Evolutionary conservation across 2,797 vertebrate genomes (phyloP).

Genomic region (Sphaeramia orbicularis): DNA sequence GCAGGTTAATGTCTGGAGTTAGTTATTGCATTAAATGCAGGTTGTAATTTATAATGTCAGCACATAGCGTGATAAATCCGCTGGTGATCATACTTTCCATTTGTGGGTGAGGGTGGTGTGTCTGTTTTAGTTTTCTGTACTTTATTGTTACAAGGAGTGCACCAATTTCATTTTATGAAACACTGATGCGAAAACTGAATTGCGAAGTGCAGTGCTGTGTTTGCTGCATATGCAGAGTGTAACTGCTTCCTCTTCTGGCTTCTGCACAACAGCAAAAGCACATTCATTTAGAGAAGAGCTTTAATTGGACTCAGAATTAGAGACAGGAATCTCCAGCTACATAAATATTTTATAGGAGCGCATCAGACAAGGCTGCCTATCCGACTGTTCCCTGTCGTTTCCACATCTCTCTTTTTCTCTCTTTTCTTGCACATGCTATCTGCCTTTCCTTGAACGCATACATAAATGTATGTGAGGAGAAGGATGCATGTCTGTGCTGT

Average conservation of each 20-base stretch:
- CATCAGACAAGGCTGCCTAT: slow-evolving; percentile 59
- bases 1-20: slow-evolving; percentile 71
- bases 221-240: slow-evolving; percentile 33
- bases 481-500: slow-evolving; percentile 9
- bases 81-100: slow-evolving; percentile 6
- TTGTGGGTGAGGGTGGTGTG: slow-evolving; percentile 19
- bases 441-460: slow-evolving; percentile 6
- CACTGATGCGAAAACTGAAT: slow-evolving; percentile 5
- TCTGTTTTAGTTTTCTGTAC: slow-evolving; percentile 5
- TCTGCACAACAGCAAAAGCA: slow-evolving; percentile 42
- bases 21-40: slow-evolving; percentile 63
- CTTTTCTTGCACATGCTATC: slow-evolving; percentile 10
- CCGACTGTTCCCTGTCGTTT: slow-evolving; percentile 51
- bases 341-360: slow-evolving; percentile 78
- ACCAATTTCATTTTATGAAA: slow-evolving; percentile 27
- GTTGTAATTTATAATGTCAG: slow-evolving; percentile 66
- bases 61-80: not conserved
- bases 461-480: slow-evolving; percentile 35
- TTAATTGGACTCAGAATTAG: slow-evolving; percentile 79
- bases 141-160: slow-evolving; percentile 2
- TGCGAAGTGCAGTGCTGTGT: slow-evolving; percentile 29
- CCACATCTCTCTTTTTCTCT: slow-evolving; percentile 40
- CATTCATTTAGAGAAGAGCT: slow-evolving; percentile 64
- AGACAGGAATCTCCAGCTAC: slow-evolving; percentile 71
- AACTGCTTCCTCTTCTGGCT: slow-evolving; percentile 45